A percentile compares a stretch with the other conserved stretches of the same genome.
phyloP scores from a whole-genome alignment of 1,140 invertebrate species.

The Aradophagus sp. region DNA sequence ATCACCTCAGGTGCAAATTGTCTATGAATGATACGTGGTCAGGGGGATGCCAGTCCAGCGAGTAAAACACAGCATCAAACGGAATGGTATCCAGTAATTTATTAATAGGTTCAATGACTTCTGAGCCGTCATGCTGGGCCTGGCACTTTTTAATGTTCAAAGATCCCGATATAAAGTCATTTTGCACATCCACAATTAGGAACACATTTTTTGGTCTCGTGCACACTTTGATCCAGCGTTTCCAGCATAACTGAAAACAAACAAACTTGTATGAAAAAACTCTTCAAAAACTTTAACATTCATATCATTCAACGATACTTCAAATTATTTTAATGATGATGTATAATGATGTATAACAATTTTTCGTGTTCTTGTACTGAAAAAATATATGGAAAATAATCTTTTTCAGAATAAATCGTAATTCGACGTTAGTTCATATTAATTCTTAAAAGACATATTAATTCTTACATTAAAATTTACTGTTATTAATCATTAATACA shows the following conservation, averaged over 20 bases:
- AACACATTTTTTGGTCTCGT: slow-evolving; percentile 89
- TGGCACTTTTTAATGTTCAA: slow-evolving; percentile 94
- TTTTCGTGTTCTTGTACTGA: too few species aligned
- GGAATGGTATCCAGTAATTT: slow-evolving; percentile 86
- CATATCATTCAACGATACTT: too few species aligned
- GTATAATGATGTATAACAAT: too few species aligned
- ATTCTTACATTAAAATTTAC: too few species aligned
- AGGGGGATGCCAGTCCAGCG: slow-evolving; percentile 96
- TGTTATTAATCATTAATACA: too few species aligned
- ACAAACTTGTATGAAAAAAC: too few species aligned
- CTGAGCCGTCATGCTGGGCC: slow-evolving; percentile 91
- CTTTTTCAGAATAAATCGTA: too few species aligned
- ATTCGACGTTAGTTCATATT: too few species aligned
- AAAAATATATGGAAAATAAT: too few species aligned
- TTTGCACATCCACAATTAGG: slow-evolving; percentile 97
- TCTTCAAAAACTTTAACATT: too few species aligned
- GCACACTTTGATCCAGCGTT: slow-evolving; percentile 85
- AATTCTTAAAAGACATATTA: too few species aligned
- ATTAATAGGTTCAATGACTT: slow-evolving; percentile 95
- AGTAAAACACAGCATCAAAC: slow-evolving; percentile 96
- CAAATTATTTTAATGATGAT: too few species aligned
- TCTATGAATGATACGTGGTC: slow-evolving; percentile 98
- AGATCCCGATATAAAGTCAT: slow-evolving; percentile 97
- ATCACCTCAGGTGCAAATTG: slow-evolving; percentile 80
- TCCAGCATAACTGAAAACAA: slow-evolving; percentile 79